Evolutionary conservation across 2,797 vertebrate species (phyloP).

Genomic region (Sebastes minor): DNA sequence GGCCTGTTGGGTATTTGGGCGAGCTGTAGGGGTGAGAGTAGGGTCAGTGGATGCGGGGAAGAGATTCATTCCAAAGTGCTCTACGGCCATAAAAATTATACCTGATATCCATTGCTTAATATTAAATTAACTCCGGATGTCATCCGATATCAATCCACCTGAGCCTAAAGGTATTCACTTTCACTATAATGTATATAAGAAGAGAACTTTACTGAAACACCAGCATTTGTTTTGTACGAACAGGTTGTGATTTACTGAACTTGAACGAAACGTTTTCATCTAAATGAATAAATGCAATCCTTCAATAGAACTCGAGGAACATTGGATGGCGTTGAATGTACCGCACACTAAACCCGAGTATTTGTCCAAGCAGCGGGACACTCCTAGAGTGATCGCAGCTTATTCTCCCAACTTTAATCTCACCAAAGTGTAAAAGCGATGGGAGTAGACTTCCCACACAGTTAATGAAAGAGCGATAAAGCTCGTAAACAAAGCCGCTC

Average conservation of each 20-base stretch:
- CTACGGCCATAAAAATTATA: slow-evolving; percentile 24
- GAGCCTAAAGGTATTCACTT: neutral
- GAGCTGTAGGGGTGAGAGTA: slow-evolving; percentile 52
- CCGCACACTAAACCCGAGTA: neutral
- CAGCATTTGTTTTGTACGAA: neutral
- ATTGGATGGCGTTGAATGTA: slow-evolving; percentile 11
- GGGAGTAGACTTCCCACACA: slow-evolving; percentile 68
- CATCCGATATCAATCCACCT: slow-evolving; percentile 5
- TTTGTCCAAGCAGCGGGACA: slow-evolving; percentile 36
- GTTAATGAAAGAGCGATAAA: slow-evolving; percentile 68
- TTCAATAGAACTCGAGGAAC: neutral
- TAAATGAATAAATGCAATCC: neutral
- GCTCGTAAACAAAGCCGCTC: slow-evolving; percentile 56
- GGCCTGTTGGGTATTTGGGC: slow-evolving; percentile 59
- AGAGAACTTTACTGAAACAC: neutral
- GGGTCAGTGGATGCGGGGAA: slow-evolving; percentile 52
- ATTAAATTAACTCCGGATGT: slow-evolving; percentile 21
- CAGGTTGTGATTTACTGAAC: neutral
- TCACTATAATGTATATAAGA: slow-evolving; percentile 5
- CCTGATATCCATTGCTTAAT: slow-evolving; percentile 19
- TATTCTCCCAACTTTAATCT: slow-evolving; percentile 66
- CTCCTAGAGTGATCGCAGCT: slow-evolving; percentile 54
- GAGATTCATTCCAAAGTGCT: slow-evolving; percentile 25
- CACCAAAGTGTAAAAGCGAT: slow-evolving; percentile 57
- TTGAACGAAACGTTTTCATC: neutral